phyloP scores from a whole-genome alignment of 2,888 invertebrate genomes.

The Synergus gifuensis region DNA sequence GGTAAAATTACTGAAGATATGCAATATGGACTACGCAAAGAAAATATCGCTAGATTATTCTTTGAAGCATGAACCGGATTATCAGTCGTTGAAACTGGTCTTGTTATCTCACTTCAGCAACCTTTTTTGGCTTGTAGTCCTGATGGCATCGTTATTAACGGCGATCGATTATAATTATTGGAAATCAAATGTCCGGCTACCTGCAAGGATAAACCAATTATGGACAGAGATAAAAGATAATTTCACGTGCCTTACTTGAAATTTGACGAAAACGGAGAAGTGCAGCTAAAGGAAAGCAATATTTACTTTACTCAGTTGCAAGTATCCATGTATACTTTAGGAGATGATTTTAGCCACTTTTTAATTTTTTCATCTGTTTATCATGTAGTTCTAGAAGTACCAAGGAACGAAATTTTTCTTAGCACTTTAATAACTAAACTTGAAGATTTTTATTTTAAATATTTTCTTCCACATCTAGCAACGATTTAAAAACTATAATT shows the following conservation, averaged over 20 bases:
- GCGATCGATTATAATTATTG: constrained; percentile 42
- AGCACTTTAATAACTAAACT: neutral
- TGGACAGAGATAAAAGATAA: constrained; percentile 27
- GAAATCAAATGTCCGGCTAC: constrained; percentile 53
- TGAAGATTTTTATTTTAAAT: neutral
- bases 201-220: constrained; percentile 47
- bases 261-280: constrained; percentile 34
- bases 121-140: constrained; percentile 50
- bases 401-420: neutral
- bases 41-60: neutral
- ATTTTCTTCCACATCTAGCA: neutral
- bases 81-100: constrained; percentile 37
- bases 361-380: constrained; percentile 19
- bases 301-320: constrained; percentile 43
- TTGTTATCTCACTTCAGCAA: constrained; percentile 44
- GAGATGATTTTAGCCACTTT: constrained; percentile 30
- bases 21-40: constrained; percentile 24
- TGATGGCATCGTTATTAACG: constrained; percentile 47
- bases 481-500: neutral
- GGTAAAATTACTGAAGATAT: constrained; percentile 29
- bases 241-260: constrained; percentile 19
- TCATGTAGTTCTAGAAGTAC: neutral
- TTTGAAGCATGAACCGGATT: constrained; percentile 1
- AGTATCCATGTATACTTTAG: constrained; percentile 34
- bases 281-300: constrained; percentile 31